Evolutionary conservation across 2,797 vertebrate species (phyloP), one percentile per base, ranked within the genome.

Genomic region (Prionace glauca): DNA sequence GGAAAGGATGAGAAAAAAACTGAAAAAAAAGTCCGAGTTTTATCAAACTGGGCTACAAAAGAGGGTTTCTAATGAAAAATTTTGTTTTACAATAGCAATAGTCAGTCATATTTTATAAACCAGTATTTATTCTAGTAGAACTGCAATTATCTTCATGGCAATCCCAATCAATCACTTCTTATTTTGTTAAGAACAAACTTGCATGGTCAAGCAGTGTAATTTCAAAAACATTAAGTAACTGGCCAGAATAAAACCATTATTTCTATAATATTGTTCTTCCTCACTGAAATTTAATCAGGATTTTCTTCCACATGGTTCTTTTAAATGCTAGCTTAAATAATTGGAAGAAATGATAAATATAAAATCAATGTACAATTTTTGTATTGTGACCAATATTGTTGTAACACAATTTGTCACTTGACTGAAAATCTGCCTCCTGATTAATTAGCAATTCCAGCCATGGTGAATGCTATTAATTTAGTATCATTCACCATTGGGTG

Each of bases 111-210:
- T 92, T 90, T 41, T 92, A 69, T 41, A 69, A 92, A 41, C 18
- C 60, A n/a, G 16, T 69, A 41, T 67, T 41, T 92, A 92, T 92
- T 67, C 62, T 2, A 22, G 62, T 41, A 41, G 65, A 92, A 67
- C n/a, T 67, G n/a, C 90, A 92, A 92, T 92, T 92, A 92, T 62
- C 14, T 22, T 92, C 22, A 92, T 92, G 90, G 65, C 62, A 92
- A 67, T 67, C 62, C n/a, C 65, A 67, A 92, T 92, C 90, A 92
- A 92, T 92, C 90, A 92, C 62, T n/a, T 92, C 65, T 24, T 69
- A 92, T 65, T 92, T 92, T 92, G 90, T 92, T 69, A 92, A 36
- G 32, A 67, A 65, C 65, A 92, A 69, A 69, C 22, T 36, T 92
- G 9, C n/a, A 65, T 69, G 88, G n/a, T 65, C 22, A 92, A 92